Percentiles rank a stretch among this genome's conserved stretches.
phyloP scores from a whole-genome alignment of 2,797 vertebrate species.

The Semaprochilodus insignis region DNA sequence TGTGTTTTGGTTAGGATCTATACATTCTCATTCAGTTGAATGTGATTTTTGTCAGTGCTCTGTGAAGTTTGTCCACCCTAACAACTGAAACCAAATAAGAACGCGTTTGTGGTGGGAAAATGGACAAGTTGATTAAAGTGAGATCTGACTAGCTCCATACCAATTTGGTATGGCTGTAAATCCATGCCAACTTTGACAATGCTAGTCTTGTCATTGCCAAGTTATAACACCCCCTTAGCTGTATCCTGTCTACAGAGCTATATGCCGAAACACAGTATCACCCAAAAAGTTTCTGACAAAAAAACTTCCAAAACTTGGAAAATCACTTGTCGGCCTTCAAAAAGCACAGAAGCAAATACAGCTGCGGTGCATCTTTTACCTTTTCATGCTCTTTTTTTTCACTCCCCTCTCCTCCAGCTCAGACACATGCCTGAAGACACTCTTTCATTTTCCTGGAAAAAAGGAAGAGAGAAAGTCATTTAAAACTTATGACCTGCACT shows the following conservation, averaged over 20 bases:
- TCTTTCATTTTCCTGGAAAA: slow-evolving; percentile 21
- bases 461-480: slow-evolving; percentile 25
- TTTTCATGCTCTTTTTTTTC: slow-evolving; percentile 13
- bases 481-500: slow-evolving; percentile 34
- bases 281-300: slow-evolving; percentile 18
- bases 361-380: slow-evolving; percentile 29
- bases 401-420: slow-evolving; percentile 14
- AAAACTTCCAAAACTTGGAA: slow-evolving; percentile 20
- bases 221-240: not conserved
- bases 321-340: slow-evolving; percentile 26
- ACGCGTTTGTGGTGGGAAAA: not conserved
- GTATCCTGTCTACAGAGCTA: not conserved
- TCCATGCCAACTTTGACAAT: not conserved
- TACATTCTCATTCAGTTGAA: too few species aligned
- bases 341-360: slow-evolving; percentile 4
- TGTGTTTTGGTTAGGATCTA: not conserved
- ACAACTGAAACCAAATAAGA: not conserved
- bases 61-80: not conserved
- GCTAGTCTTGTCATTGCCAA: not conserved
- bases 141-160: not conserved
- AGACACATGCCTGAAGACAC: slow-evolving; percentile 30
- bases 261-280: slow-evolving; percentile 11
- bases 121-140: not conserved
- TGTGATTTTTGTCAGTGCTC: too few species aligned
- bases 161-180: not conserved